These are phyloP conservation scores for Macaria liturata DNA, from an alignment of 2,888 invertebrate species.

Conservation along the genomic window DNA sequence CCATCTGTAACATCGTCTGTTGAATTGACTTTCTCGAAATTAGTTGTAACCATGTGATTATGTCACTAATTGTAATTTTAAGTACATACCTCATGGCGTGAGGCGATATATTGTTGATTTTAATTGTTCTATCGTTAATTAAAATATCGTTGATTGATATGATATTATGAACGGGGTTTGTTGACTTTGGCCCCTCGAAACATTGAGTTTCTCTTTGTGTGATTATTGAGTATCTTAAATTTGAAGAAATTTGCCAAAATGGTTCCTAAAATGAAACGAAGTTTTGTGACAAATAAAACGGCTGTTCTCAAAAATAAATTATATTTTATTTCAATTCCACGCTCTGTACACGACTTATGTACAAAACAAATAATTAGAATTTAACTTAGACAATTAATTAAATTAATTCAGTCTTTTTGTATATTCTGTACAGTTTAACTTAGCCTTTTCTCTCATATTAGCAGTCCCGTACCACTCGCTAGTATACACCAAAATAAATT, in stretches of 20 bases:
- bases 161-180: slow-evolving; percentile 5
- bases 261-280: slow-evolving; percentile 19
- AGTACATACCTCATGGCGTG: slow-evolving; percentile 17
- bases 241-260: too few relatives aligned
- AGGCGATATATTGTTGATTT: slow-evolving; percentile 24
- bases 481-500: slow-evolving; percentile 24
- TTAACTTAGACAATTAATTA: slow-evolving; percentile 60
- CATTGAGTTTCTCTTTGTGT: slow-evolving; percentile 2
- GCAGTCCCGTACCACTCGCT: too few relatives aligned
- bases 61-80: slow-evolving; percentile 24
- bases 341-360: slow-evolving; percentile 56
- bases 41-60: slow-evolving; percentile 6
- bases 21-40: too few relatives aligned
- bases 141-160: slow-evolving; percentile 13
- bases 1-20: too few relatives aligned
- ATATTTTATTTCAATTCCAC: slow-evolving; percentile 71
- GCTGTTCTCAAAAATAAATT: slow-evolving; percentile 71
- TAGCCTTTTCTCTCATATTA: slow-evolving; percentile 14
- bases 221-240: too few relatives aligned
- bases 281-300: slow-evolving; percentile 51
- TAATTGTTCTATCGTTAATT: slow-evolving; percentile 13
- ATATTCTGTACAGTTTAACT: slow-evolving; percentile 74
- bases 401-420: slow-evolving; percentile 76
- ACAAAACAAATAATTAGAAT: slow-evolving; percentile 57
- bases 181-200: slow-evolving; percentile 4